A percentile compares a stretch with the other conserved stretches of the same genome.
Conservation (phyloP, 2,888 invertebrate genomes). For the Eugnorisma glareosa region DNA sequence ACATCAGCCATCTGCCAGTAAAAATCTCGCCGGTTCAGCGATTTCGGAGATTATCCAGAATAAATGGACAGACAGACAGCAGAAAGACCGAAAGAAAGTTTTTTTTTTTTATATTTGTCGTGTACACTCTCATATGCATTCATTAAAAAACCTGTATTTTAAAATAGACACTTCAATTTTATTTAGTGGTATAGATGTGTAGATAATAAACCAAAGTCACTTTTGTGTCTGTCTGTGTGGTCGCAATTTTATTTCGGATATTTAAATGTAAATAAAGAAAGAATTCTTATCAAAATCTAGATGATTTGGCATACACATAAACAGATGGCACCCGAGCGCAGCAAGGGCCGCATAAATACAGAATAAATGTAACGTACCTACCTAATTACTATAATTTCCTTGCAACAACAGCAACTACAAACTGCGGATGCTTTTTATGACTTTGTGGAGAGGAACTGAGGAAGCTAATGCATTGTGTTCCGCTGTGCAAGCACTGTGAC, state of each 20-base stretch:
- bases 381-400: not conserved
- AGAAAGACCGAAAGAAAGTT: too few species aligned
- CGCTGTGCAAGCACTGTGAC: slow-evolving; percentile 1
- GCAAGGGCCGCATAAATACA: not conserved
- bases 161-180: too few species aligned
- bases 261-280: not conserved
- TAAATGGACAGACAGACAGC: too few species aligned
- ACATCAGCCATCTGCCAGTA: too few species aligned
- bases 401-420: not conserved
- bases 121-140: too few species aligned
- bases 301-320: not conserved
- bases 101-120: too few species aligned
- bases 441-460: not conserved
- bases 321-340: not conserved
- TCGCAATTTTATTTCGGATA: not conserved
- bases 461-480: slow-evolving; percentile 1
- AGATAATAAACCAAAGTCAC: too few species aligned
- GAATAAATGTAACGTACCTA: not conserved
- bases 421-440: slow-evolving; percentile 1
- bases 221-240: not conserved
- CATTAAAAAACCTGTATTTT: too few species aligned
- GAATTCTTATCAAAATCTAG: not conserved
- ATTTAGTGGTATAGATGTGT: too few species aligned
- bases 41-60: too few species aligned
- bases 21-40: too few species aligned